Percentiles rank a stretch among this genome's conserved stretches.
These are phyloP conservation scores for Trachythela sp. DNA, from an alignment of 64 coral and sea anemone genomes.

Conservation along the genomic window DNA sequence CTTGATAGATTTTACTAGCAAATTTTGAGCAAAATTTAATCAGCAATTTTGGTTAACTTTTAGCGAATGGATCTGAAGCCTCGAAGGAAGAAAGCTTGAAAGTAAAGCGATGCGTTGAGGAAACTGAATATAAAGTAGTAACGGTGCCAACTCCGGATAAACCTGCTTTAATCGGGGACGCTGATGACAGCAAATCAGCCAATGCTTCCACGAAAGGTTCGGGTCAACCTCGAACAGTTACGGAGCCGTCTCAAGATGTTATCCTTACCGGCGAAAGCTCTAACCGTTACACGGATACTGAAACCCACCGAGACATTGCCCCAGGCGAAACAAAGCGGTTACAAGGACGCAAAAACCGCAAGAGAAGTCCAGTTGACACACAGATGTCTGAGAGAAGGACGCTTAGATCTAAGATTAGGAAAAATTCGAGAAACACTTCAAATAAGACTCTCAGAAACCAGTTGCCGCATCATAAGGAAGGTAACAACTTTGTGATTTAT, in stretches of 20 bases:
- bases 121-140: not conserved
- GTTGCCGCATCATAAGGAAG: not conserved
- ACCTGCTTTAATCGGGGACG: not conserved
- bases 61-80: not conserved
- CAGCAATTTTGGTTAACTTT: not conserved
- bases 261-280: not conserved
- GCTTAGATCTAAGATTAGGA: not conserved
- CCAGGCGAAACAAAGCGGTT: not conserved
- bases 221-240: not conserved
- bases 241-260: not conserved
- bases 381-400: not conserved
- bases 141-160: not conserved
- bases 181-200: not conserved
- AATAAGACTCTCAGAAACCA: not conserved
- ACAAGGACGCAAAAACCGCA: not conserved
- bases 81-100: not conserved
- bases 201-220: not conserved
- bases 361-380: not conserved
- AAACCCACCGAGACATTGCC: not conserved
- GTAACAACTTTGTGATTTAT: not conserved
- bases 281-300: not conserved
- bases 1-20: not conserved
- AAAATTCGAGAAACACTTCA: not conserved
- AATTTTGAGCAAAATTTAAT: not conserved
- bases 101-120: not conserved